Evolutionary conservation across 2,797 vertebrate species (phyloP).

Genomic region (Alectoris magna): DNA sequence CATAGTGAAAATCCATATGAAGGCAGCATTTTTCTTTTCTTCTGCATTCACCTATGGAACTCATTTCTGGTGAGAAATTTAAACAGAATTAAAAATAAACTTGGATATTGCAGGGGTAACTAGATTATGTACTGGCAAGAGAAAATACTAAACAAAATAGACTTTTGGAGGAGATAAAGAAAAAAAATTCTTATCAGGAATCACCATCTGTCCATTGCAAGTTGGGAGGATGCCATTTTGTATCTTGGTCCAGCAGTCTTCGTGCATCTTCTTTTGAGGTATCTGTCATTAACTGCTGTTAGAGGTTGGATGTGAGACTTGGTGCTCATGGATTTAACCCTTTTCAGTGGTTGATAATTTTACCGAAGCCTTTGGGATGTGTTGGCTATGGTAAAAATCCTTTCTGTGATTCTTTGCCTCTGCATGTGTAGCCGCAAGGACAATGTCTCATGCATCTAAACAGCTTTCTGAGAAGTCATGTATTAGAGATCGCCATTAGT

Average conservation of each 20-base stretch:
- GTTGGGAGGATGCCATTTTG: neutral
- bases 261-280: neutral
- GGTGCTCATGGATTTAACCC: neutral
- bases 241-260: neutral
- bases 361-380: neutral
- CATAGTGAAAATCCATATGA: neutral
- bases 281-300: neutral
- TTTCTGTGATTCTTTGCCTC: neutral
- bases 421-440: neutral
- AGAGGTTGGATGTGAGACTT: neutral
- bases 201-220: accelerated
- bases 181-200: neutral
- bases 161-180: neutral
- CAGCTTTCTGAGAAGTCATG: neutral
- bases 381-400: neutral
- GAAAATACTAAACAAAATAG: neutral
- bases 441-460: neutral
- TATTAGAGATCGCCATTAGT: neutral
- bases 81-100: neutral
- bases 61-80: neutral
- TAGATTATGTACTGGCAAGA: neutral
- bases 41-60: neutral
- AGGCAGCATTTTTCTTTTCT: neutral
- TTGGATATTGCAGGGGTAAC: neutral
- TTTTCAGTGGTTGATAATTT: neutral